phyloP scores from a whole-genome alignment of 1,140 invertebrate species.

The Bacillus rossius region DNA sequence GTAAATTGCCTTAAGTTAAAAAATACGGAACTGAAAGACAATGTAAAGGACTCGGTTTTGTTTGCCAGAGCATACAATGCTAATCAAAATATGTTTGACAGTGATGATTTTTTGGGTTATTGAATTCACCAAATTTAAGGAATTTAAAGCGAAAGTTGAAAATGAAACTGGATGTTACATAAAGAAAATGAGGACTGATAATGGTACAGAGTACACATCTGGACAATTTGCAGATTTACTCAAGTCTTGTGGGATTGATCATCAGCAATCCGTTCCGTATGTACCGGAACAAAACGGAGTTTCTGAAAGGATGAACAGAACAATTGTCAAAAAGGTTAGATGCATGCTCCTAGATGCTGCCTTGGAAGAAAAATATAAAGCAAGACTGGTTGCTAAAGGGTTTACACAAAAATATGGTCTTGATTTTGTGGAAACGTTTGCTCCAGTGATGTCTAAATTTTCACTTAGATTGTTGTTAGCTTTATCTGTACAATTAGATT shows the following conservation, averaged over 20 bases:
- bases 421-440: constrained; percentile 29
- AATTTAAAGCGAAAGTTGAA: constrained; percentile 6
- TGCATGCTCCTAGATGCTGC: too few species aligned
- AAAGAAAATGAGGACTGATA: constrained; percentile 10
- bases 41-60: too few species aligned
- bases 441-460: constrained; percentile 18
- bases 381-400: constrained; percentile 24
- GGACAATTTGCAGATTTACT: too few species aligned
- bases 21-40: not conserved
- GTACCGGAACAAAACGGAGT: too few species aligned
- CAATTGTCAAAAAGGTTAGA: too few species aligned
- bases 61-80: too few species aligned
- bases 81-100: too few species aligned
- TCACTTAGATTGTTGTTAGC: constrained; percentile 22
- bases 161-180: constrained; percentile 10
- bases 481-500: constrained; percentile 23
- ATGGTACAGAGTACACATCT: constrained; percentile 9
- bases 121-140: not conserved
- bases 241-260: too few species aligned
- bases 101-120: too few species aligned
- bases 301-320: too few species aligned
- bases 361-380: too few species aligned
- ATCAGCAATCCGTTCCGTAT: too few species aligned
- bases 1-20: not conserved
- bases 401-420: constrained; percentile 26